A percentile compares a stretch with the other conserved stretches of the same genome.
Evolutionary conservation across 2,797 vertebrate species (phyloP).

Genomic region (Oophaga sylvatica): DNA sequence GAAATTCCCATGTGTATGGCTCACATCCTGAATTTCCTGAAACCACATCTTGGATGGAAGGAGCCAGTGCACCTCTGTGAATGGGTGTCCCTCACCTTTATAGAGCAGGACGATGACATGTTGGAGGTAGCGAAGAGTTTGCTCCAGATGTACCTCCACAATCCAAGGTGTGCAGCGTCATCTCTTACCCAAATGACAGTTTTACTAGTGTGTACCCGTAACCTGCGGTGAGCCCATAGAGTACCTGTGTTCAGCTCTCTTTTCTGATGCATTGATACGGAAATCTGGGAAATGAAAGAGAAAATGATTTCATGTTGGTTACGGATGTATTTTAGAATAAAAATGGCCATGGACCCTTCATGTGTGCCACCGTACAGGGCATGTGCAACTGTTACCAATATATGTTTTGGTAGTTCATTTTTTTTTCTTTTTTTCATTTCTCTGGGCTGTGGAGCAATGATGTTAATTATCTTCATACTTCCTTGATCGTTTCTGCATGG

Average conservation of each 20-base stretch:
- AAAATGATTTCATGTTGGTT: too few species aligned
- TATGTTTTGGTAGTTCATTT: background rate
- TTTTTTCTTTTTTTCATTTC: background rate
- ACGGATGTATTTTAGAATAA: too few species aligned
- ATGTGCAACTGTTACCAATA: too few species aligned
- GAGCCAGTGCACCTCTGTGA: slow-evolving; percentile 76
- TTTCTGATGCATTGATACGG: too few species aligned
- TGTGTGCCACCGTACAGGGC: too few species aligned
- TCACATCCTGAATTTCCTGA: slow-evolving; percentile 77
- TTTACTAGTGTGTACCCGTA: background rate
- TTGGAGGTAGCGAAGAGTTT: slow-evolving; percentile 85
- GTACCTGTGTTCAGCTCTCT: background rate
- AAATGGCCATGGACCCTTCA: too few species aligned
- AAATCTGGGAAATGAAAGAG: too few species aligned
- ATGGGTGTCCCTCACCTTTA: slow-evolving; percentile 84
- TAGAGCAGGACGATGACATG: slow-evolving; percentile 95
- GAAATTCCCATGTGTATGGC: slow-evolving; percentile 69
- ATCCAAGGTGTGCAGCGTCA: slow-evolving; percentile 73
- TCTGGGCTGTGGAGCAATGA: background rate
- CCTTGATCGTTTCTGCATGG: background rate
- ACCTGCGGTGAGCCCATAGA: background rate
- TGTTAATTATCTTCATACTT: background rate
- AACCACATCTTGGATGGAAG: slow-evolving; percentile 62
- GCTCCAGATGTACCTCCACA: slow-evolving; percentile 78
- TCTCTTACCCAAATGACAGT: background rate